Evolutionary conservation across 2,888 invertebrate species (phyloP).

Genomic region (Synanthedon vespiformis): DNA sequence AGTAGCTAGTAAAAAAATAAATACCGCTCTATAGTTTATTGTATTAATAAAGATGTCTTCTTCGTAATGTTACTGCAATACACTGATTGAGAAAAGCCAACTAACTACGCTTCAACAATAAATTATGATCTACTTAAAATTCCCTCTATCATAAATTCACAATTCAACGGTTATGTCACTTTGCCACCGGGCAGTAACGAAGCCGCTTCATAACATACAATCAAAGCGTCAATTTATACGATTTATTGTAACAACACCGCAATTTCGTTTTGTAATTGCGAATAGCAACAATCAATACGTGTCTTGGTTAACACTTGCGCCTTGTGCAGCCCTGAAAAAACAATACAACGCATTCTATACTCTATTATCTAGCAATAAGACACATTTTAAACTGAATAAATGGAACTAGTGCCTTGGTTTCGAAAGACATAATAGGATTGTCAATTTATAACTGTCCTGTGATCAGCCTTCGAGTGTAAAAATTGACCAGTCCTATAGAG

Average conservation of each 20-base stretch:
- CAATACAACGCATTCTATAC: conserved; percentile 1
- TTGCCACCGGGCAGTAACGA: conserved; percentile 1
- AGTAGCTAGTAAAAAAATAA: too few relatives aligned
- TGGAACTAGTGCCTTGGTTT: background rate
- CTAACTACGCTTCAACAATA: background rate
- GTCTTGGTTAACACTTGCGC: conserved; percentile 15
- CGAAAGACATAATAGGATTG: background rate
- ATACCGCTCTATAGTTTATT: too few relatives aligned
- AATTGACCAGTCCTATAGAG: conserved; percentile 12
- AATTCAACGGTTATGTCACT: conserved; percentile 3
- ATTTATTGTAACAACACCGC: conserved; percentile 27
- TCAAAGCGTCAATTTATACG: conserved; percentile 31
- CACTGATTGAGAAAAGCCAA: too few relatives aligned
- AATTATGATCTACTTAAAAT: background rate
- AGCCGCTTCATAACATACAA: conserved; percentile 10
- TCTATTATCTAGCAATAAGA: background rate
- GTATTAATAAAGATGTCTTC: too few relatives aligned
- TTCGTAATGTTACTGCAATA: too few relatives aligned
- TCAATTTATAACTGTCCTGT: conserved; percentile 20
- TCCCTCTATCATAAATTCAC: background rate
- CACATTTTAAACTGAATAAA: conserved; percentile 4
- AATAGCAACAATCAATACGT: conserved; percentile 22
- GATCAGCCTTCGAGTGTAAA: conserved; percentile 13
- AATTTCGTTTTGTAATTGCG: conserved; percentile 25
- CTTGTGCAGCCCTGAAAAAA: conserved; percentile 4